Evolutionary conservation across 2,797 vertebrate species (phyloP).

Genomic region (Crenuchus spilurus): DNA sequence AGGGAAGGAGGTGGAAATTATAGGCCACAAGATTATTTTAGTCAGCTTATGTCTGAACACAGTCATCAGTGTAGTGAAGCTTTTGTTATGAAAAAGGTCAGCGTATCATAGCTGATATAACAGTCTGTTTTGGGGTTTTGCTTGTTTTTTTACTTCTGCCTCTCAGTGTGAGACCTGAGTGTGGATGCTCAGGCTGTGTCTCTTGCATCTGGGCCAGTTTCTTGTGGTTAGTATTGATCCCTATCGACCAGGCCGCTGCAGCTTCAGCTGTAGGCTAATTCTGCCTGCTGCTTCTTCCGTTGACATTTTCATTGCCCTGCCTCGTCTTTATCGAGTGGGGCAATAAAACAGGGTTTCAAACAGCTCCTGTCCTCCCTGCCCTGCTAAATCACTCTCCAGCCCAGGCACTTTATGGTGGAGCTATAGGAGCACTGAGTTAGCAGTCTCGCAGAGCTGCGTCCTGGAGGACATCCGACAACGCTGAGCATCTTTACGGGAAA

Average conservation of each 20-base stretch:
- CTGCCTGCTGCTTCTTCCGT: slow-evolving; percentile 52
- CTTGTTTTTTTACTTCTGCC: neutral
- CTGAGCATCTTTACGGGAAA: slow-evolving; percentile 14
- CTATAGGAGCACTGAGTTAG: neutral
- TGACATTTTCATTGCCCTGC: slow-evolving; percentile 67
- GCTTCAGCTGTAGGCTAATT: slow-evolving; percentile 64
- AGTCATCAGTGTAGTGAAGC: neutral
- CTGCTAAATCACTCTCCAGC: slow-evolving; percentile 45
- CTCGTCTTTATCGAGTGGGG: slow-evolving; percentile 59
- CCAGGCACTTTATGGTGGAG: slow-evolving; percentile 26
- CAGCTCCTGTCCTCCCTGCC: slow-evolving; percentile 29
- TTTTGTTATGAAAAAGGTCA: slow-evolving; percentile 19
- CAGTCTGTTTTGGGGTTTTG: slow-evolving; percentile 1
- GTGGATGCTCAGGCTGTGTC: slow-evolving; percentile 42
- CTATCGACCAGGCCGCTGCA: slow-evolving; percentile 46
- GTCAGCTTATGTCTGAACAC: slow-evolving; percentile 14
- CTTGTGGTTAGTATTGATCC: slow-evolving; percentile 67
- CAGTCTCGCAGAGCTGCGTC: neutral
- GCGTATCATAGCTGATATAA: slow-evolving; percentile 4
- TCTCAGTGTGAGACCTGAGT: slow-evolving; percentile 18
- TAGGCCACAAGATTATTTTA: neutral
- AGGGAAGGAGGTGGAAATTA: slow-evolving; percentile 22
- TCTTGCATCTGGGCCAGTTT: slow-evolving; percentile 61
- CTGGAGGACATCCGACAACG: neutral
- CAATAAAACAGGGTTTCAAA: slow-evolving; percentile 57